These are phyloP conservation scores for Drosophila kambysellisi DNA, from an alignment of 2,888 invertebrate genomes.

Conservation along the genomic window DNA sequence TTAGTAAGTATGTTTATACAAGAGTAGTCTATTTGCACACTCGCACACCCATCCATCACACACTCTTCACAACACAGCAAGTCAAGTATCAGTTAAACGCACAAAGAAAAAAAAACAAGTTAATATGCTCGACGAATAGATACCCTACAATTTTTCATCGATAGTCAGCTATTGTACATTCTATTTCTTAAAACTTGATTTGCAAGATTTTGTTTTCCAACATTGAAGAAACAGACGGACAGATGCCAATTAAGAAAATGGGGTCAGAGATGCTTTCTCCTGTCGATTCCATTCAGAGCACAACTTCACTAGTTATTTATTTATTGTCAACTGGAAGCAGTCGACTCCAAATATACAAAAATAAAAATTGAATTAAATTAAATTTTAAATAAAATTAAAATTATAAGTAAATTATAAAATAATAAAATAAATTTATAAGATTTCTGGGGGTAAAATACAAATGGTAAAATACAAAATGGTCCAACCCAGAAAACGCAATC, in stretches of 20 bases:
- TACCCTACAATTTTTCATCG: not conserved
- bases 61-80: not conserved
- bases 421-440: too few species aligned
- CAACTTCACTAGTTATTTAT: not conserved
- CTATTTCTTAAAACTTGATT: not conserved
- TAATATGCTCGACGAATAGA: not conserved
- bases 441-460: too few species aligned
- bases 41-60: conserved; percentile 12
- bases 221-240: not conserved
- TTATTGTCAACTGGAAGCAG: too few species aligned
- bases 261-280: not conserved
- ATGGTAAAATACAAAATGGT: too few species aligned
- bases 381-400: too few species aligned
- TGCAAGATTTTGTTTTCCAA: not conserved
- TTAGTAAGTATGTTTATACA: not conserved
- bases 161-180: not conserved
- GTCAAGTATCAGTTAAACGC: not conserved
- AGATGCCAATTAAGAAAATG: not conserved
- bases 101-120: not conserved
- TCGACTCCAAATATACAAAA: too few species aligned
- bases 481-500: too few species aligned
- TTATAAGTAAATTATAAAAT: too few species aligned
- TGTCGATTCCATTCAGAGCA: not conserved
- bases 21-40: conserved; percentile 1
- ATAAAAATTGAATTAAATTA: too few species aligned